Conservation (phyloP, 2,113 vertebrate genomes). For the Argyrosomus japonicus region DNA sequence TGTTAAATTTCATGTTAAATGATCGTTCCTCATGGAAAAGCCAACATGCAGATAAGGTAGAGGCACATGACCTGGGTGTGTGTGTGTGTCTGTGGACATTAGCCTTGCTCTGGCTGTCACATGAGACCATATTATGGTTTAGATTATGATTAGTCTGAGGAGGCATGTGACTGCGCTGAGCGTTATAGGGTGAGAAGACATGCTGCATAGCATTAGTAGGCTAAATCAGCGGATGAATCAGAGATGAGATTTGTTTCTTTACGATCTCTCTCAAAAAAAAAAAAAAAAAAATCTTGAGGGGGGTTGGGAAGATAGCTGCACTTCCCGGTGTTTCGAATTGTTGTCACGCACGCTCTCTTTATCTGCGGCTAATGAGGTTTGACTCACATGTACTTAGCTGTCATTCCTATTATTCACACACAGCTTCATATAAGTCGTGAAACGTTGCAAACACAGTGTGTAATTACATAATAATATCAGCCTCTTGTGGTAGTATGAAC, state of each 20-base stretch:
- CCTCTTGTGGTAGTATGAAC: background rate
- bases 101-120: slow-evolving; percentile 51
- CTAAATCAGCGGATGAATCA: background rate
- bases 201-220: background rate
- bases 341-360: background rate
- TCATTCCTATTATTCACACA: background rate
- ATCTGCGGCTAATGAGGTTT: slow-evolving; percentile 4
- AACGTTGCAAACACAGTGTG: background rate
- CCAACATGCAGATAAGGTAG: background rate
- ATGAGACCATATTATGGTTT: slow-evolving; percentile 58
- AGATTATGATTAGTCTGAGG: slow-evolving; percentile 53
- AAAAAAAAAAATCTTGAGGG: too few species aligned
- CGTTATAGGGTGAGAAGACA: slow-evolving; percentile 21
- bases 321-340: background rate
- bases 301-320: background rate
- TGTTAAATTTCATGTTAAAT: background rate
- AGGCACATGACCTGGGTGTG: background rate
- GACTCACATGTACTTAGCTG: too few species aligned
- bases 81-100: background rate
- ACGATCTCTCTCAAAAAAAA: background rate
- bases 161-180: slow-evolving; percentile 54
- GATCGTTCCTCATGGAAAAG: background rate
- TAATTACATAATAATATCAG: slow-evolving; percentile 27
- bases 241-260: background rate
- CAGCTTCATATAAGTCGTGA: background rate